Percentiles rank a stretch among this genome's conserved stretches.
phyloP scores from a whole-genome alignment of 2,113 vertebrate species.

The Podiceps cristatus region DNA sequence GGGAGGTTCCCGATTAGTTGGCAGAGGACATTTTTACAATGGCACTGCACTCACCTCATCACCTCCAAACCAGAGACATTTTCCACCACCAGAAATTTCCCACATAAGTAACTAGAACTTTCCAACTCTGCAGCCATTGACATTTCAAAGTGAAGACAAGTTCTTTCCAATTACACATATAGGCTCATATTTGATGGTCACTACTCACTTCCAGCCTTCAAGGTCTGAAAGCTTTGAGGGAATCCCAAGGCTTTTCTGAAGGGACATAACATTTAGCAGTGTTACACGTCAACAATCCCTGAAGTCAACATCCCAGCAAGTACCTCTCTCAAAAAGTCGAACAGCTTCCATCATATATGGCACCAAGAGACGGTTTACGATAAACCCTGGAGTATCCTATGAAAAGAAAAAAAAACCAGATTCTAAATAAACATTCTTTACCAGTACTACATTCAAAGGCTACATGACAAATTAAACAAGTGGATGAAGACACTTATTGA shows the following conservation, averaged over 20 bases:
- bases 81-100: not conserved
- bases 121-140: not conserved
- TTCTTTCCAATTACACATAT: not conserved
- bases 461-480: not conserved
- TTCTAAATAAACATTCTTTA: not conserved
- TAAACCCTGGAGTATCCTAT: slow-evolving; percentile 95
- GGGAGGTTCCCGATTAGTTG: not conserved
- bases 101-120: not conserved
- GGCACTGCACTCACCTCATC: not conserved
- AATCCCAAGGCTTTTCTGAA: not conserved
- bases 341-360: slow-evolving; percentile 92
- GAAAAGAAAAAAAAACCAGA: not conserved
- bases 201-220: not conserved
- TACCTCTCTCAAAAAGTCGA: slow-evolving; percentile 91
- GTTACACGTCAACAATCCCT: not conserved
- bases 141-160: not conserved
- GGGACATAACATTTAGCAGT: not conserved
- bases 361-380: slow-evolving; percentile 94
- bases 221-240: not conserved
- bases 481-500: not conserved
- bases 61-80: not conserved
- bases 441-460: not conserved
- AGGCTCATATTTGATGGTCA: not conserved
- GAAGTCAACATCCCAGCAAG: not conserved
- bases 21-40: not conserved